Percentiles rank a stretch among this genome's conserved stretches.
Conservation (phyloP, 2,888 invertebrate genomes). For the Malthinus seriepunctatus region DNA sequence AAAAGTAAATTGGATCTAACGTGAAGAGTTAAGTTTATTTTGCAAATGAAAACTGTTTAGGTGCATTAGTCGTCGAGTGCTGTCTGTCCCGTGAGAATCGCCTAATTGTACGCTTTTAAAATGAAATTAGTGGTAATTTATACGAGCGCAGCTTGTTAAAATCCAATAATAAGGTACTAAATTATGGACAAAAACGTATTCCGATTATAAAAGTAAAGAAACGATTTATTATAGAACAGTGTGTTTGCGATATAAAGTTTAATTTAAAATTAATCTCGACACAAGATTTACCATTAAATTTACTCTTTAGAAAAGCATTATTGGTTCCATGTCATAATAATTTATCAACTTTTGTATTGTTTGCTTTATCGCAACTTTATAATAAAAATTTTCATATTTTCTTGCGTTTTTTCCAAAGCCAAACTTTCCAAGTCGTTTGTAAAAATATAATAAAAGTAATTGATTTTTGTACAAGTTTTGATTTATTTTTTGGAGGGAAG, state of each 20-base stretch:
- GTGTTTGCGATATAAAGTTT: constrained; percentile 15
- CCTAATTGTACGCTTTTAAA: constrained; percentile 17
- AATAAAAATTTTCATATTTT: no score
- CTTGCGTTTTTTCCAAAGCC: no score
- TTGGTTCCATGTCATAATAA: no score
- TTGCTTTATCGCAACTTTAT: no score
- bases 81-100: constrained; percentile 5
- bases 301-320: no score
- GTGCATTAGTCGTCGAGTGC: constrained; percentile 8
- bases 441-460: constrained; percentile 2
- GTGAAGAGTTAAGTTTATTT: constrained; percentile 2
- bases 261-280: constrained; percentile 12
- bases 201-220: constrained; percentile 10
- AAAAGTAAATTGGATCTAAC: background rate
- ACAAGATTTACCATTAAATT: no score
- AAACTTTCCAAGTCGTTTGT: background rate
- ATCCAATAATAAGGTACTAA: constrained; percentile 14
- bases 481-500: background rate
- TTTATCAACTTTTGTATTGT: no score
- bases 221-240: constrained; percentile 8
- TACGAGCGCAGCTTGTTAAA: constrained; percentile 18
- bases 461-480: constrained; percentile 3
- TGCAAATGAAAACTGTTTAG: constrained; percentile 12
- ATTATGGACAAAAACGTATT: constrained; percentile 13
- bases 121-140: constrained; percentile 16